These are phyloP conservation scores for Antechinus stuartii DNA, from an alignment of 2,113 vertebrate species.

Conservation along the genomic window DNA sequence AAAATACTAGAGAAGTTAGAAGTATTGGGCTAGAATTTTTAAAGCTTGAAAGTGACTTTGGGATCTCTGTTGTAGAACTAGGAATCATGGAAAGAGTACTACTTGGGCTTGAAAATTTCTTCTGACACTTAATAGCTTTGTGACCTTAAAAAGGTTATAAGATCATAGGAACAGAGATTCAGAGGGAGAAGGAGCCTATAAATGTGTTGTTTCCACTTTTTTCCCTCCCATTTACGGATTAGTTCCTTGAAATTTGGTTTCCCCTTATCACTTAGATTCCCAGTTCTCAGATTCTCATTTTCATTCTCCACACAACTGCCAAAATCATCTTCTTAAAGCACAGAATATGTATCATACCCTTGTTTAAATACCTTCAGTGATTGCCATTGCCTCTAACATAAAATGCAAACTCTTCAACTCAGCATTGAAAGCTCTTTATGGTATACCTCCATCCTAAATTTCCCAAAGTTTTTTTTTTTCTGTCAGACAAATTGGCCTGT, in stretches of 20 bases:
- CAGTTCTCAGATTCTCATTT: background rate
- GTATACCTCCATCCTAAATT: background rate
- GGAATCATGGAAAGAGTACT: background rate
- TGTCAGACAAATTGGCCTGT: background rate
- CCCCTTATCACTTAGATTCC: background rate
- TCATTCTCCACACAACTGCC: background rate
- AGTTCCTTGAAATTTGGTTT: background rate
- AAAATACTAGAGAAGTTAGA: slow-evolving; percentile 41
- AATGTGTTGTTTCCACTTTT: background rate
- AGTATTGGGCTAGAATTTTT: slow-evolving; percentile 28
- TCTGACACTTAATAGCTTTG: background rate
- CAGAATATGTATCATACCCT: background rate
- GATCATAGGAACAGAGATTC: background rate
- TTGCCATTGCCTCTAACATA: background rate
- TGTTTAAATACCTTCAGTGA: background rate
- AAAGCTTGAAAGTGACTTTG: slow-evolving; percentile 41
- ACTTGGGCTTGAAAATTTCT: background rate
- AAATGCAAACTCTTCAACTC: background rate
- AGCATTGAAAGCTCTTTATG: background rate
- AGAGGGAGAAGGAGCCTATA: background rate
- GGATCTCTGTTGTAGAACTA: slow-evolving; percentile 12
- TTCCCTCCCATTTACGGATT: background rate
- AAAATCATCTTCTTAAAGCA: background rate
- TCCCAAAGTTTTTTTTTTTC: background rate
- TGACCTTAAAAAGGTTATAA: background rate